A percentile compares a stretch with the other conserved stretches of the same genome.
Evolutionary conservation across 2,797 vertebrate species (phyloP).

Genomic region (Knipowitschia caucasica): DNA sequence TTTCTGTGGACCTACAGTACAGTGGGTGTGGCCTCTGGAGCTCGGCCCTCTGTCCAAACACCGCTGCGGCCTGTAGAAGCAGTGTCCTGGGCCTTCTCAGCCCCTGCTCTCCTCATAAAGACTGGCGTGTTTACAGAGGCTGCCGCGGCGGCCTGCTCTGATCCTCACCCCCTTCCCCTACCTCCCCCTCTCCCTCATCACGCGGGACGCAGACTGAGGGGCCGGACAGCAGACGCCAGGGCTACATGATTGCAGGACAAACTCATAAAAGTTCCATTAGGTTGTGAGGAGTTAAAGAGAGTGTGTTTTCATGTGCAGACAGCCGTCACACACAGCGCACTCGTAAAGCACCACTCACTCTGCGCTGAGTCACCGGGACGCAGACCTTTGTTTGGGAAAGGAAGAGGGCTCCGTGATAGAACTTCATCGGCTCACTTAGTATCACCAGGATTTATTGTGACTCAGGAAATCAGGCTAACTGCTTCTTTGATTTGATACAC

Average conservation of each 20-base stretch:
- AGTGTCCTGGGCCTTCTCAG: constrained; percentile 63
- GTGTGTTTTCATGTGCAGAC: constrained; percentile 97
- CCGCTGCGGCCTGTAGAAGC: constrained; percentile 50
- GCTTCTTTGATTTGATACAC: not conserved
- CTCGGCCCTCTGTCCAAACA: constrained; percentile 66
- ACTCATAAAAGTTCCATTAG: constrained; percentile 92
- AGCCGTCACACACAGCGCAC: constrained; percentile 98
- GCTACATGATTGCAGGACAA: constrained; percentile 93
- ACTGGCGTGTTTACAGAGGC: constrained; percentile 67
- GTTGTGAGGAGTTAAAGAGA: constrained; percentile 91
- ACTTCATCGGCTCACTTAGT: not conserved
- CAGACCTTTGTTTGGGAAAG: not conserved
- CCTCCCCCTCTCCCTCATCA: not conserved
- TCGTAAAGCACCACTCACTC: constrained; percentile 85
- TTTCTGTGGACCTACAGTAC: too few relatives aligned
- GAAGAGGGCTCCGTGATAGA: not conserved
- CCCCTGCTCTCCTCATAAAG: constrained; percentile 56
- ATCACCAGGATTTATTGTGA: not conserved
- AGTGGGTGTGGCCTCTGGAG: too few relatives aligned
- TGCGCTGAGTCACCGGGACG: constrained; percentile 9
- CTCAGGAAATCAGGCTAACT: not conserved
- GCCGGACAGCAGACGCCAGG: constrained; percentile 73
- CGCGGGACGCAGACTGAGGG: constrained; percentile 21
- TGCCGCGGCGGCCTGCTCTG: constrained; percentile 72
- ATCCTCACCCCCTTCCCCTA: constrained; percentile 50